Conservation (phyloP, 1,140 invertebrate genomes). For the Rhagoletis pomonella region DNA sequence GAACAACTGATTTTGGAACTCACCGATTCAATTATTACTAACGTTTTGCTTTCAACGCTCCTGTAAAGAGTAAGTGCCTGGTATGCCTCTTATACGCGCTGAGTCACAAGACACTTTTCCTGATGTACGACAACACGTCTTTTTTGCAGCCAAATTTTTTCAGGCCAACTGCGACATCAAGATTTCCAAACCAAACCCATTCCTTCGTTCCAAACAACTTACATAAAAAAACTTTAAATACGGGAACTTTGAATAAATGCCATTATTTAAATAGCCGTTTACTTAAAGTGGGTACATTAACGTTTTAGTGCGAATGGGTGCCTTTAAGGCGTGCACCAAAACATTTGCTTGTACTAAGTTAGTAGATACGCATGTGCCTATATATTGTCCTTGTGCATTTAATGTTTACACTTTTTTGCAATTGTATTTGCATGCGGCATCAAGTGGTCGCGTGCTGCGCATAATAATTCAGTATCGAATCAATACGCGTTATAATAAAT, state of each 20-base stretch:
- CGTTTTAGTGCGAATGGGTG: no score
- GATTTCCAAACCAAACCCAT: background rate
- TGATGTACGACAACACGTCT: no score
- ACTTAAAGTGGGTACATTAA: no score
- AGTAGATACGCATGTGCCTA: background rate
- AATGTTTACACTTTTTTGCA: background rate
- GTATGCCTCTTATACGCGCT: no score
- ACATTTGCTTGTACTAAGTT: no score
- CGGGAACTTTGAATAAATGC: background rate
- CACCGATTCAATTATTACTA: no score
- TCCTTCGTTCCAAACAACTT: background rate
- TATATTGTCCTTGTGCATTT: background rate
- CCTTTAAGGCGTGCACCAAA: background rate
- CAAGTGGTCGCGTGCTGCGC: slow-evolving; percentile 25
- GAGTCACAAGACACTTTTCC: no score
- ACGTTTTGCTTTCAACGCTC: no score
- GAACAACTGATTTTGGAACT: no score
- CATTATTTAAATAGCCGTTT: background rate
- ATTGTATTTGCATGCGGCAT: slow-evolving; percentile 6
- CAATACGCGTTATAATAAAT: slow-evolving; percentile 36
- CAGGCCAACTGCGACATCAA: no score
- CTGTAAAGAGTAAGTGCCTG: no score
- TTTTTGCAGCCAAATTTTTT: no score
- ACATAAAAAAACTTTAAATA: background rate
- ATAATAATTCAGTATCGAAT: background rate